Conservation (phyloP, 2,888 invertebrate species). For the Panopea generosa region DNA sequence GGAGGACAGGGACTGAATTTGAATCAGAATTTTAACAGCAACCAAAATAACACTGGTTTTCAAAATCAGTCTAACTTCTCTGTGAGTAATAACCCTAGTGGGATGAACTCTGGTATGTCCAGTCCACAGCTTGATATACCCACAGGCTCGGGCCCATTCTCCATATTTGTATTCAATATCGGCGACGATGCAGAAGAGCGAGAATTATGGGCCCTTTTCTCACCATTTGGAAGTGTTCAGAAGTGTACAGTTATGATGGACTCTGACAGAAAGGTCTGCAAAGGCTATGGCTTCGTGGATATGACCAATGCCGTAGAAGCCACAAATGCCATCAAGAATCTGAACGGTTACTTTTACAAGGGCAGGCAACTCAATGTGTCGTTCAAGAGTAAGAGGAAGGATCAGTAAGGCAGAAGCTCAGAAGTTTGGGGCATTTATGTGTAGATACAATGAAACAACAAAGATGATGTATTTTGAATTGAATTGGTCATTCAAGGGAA, state of each 20-base stretch:
- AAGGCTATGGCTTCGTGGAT: conserved; percentile 85
- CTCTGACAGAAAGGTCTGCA: conserved; percentile 80
- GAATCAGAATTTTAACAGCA: neutral
- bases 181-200: conserved; percentile 84
- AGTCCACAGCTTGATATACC: conserved; percentile 38
- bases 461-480: no score
- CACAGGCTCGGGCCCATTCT: conserved; percentile 47
- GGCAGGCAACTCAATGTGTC: conserved; percentile 85
- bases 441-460: no score
- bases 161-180: conserved; percentile 85
- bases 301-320: conserved; percentile 85
- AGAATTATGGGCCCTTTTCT: conserved; percentile 84
- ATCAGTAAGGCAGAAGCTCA: no score
- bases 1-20: neutral
- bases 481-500: no score
- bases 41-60: neutral
- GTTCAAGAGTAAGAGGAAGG: conserved; percentile 62
- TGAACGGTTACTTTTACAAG: conserved; percentile 84
- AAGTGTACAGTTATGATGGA: conserved; percentile 85
- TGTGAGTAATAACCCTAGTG: conserved; percentile 52
- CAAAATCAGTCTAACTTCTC: conserved; percentile 25
- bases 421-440: no score
- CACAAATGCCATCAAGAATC: conserved; percentile 82
- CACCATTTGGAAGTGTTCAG: conserved; percentile 84
- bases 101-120: conserved; percentile 23